Evolutionary conservation across 2,113 vertebrate genomes (phyloP).

Genomic region (Gymnorhina tibicen): DNA sequence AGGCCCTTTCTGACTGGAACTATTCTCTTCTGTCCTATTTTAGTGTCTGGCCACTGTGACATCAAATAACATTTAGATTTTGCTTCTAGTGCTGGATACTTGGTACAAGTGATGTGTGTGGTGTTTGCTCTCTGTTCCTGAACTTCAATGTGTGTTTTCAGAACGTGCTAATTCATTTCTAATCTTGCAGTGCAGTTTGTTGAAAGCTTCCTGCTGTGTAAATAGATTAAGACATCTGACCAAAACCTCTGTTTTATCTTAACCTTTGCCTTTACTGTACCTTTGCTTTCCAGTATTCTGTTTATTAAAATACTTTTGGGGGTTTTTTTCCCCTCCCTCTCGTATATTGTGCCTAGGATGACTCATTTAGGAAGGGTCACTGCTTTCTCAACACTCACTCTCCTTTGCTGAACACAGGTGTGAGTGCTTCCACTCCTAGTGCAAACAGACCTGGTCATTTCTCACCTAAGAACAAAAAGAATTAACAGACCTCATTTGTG

Average conservation of each 20-base stretch:
- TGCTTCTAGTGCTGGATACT: not conserved
- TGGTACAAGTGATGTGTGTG: not conserved
- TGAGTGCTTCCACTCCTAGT: not conserved
- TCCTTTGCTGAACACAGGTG: not conserved
- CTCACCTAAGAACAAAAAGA: not conserved
- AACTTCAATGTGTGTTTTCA: not conserved
- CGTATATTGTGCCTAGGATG: not conserved
- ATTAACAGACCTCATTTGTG: not conserved
- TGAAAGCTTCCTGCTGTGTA: not conserved
- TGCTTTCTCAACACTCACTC: not conserved
- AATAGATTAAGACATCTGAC: not conserved
- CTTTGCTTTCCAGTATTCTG: not conserved
- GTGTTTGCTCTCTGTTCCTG: not conserved
- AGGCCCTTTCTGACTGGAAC: not conserved
- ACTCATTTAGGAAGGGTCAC: not conserved
- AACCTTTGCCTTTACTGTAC: not conserved
- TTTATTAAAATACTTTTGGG: not conserved
- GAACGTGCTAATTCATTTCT: not conserved
- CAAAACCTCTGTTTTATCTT: not conserved
- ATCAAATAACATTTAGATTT: not conserved
- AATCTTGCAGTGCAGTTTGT: not conserved
- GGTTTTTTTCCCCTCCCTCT: fast-evolving
- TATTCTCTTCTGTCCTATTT: not conserved
- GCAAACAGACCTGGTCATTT: not conserved
- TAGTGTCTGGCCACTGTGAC: not conserved